Evolutionary conservation across 2,888 invertebrate genomes (phyloP), one percentile per base, ranked within the genome.

Genomic region (Steromphala cineraria): DNA sequence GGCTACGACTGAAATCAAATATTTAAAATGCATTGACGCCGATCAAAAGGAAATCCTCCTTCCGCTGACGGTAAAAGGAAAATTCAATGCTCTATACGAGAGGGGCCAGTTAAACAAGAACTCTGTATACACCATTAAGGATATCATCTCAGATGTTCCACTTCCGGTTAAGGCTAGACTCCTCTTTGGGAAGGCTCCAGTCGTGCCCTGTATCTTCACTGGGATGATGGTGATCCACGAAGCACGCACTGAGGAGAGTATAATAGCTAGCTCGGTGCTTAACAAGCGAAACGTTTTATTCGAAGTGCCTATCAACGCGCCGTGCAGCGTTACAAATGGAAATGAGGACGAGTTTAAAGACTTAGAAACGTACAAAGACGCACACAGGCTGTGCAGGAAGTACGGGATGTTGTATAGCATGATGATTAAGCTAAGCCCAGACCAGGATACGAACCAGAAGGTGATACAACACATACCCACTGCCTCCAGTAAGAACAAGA

Each of bases 171-270:
- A 88, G 81, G 90, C 90, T 8, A 81, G 90, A 24, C 86, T 91
- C 53, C 84, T 91, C 24, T 91, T 85, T 80, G 91, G 91, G 8
- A 91, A 90, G 79, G 87, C 90, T 0, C 91, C 91, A 0, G 87
- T 89, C 5, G 89, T 89, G 7, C 90, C 90, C 0, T 90, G 89
- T 67, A 90, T 90, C 52, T 91, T 91, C 71, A 91, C 90, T 0
- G 89, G 90, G 10, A 86, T 90, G 87, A 46, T 91, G 62, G 83
- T 83, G 8, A 67, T 91, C 24, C 87, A 88, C 36, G 80, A 82
- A 15, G 53, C 80, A 31, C 55, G 52, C 1, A 80, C 81, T 19
- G 83, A 85, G 28, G 89, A 90, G 31, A 80, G 82, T 10, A 82
- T 91, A n/a, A 82, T 90, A 24, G 87, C 87, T 5, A 88, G 89